These are phyloP conservation scores for Dreissena polymorpha DNA, from an alignment of 1,140 invertebrate genomes.

Conservation along the genomic window DNA sequence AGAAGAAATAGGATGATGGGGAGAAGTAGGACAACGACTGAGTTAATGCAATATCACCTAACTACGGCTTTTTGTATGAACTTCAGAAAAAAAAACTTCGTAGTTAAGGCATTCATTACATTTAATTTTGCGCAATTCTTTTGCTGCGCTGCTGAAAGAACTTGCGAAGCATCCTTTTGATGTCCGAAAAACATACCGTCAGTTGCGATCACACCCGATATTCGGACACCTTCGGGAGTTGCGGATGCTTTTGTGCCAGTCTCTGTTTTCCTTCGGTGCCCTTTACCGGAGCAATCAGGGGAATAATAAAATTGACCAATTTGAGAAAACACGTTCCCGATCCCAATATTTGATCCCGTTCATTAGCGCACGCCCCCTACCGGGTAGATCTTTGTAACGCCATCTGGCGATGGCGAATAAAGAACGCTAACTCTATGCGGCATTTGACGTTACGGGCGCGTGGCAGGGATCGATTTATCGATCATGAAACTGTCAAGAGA, in stretches of 20 bases:
- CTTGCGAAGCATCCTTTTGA: background rate
- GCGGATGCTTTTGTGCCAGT: background rate
- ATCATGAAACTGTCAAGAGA: conserved; percentile 51
- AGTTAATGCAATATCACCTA: too few species aligned
- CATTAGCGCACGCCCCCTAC: conserved; percentile 41
- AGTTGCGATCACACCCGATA: background rate
- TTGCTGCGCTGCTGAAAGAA: background rate
- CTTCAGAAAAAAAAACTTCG: too few species aligned
- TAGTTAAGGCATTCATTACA: too few species aligned
- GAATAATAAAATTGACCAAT: conserved; percentile 45
- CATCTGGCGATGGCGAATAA: conserved; percentile 39
- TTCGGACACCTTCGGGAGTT: background rate
- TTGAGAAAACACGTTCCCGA: conserved; percentile 16
- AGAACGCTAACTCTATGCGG: conserved; percentile 41
- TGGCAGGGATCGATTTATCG: conserved; percentile 48
- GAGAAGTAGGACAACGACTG: too few species aligned
- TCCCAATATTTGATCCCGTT: conserved; percentile 14
- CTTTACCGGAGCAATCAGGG: conserved; percentile 40
- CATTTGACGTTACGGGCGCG: conserved; percentile 39
- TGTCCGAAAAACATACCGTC: background rate
- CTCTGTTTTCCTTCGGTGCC: background rate
- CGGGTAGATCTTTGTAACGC: background rate
- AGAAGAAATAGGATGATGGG: too few species aligned
- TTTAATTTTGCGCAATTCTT: too few species aligned
- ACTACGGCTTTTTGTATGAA: too few species aligned